phyloP scores from a whole-genome alignment of 2,888 invertebrate species.

The Pyrochroa serraticornis region DNA sequence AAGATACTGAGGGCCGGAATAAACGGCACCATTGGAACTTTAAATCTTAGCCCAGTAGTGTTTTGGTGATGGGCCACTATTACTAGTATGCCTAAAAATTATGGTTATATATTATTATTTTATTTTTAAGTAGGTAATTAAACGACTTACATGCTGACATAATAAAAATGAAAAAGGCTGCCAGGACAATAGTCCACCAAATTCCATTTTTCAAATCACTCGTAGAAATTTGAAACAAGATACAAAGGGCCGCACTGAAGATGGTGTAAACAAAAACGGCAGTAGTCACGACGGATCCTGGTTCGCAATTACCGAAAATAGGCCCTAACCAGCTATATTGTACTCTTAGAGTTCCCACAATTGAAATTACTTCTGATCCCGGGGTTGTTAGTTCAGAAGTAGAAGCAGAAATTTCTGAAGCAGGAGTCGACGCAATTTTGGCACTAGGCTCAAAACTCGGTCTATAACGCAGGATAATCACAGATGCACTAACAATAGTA shows the following conservation, averaged over 20 bases:
- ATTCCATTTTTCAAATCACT: slow-evolving; percentile 61
- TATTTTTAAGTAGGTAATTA: too few species aligned
- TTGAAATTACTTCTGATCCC: slow-evolving; percentile 54
- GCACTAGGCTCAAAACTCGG: slow-evolving; percentile 43
- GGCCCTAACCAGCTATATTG: slow-evolving; percentile 78
- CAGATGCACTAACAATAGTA: slow-evolving; percentile 89
- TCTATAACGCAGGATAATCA: slow-evolving; percentile 82
- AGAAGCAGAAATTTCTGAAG: slow-evolving; percentile 53
- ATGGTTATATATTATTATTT: too few species aligned
- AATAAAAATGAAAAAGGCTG: slow-evolving; percentile 66
- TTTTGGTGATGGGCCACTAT: slow-evolving; percentile 77
- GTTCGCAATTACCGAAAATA: slow-evolving; percentile 73
- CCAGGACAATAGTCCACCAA: slow-evolving; percentile 74
- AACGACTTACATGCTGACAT: slow-evolving; percentile 68
- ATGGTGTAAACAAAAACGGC: slow-evolving; percentile 74
- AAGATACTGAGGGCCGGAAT: slow-evolving; percentile 81
- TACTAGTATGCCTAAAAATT: slow-evolving; percentile 70
- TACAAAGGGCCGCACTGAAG: slow-evolving; percentile 72
- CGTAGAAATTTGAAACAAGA: slow-evolving; percentile 66
- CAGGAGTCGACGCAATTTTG: slow-evolving; percentile 47
- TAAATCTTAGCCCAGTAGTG: slow-evolving; percentile 72
- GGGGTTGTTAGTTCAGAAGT: slow-evolving; percentile 55
- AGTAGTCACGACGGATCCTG: slow-evolving; percentile 75
- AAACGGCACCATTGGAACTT: slow-evolving; percentile 81
- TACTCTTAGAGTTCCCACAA: slow-evolving; percentile 78